These are phyloP conservation scores for Amaurobius ferox DNA, from an alignment of 2,888 invertebrate genomes.

Conservation along the genomic window DNA sequence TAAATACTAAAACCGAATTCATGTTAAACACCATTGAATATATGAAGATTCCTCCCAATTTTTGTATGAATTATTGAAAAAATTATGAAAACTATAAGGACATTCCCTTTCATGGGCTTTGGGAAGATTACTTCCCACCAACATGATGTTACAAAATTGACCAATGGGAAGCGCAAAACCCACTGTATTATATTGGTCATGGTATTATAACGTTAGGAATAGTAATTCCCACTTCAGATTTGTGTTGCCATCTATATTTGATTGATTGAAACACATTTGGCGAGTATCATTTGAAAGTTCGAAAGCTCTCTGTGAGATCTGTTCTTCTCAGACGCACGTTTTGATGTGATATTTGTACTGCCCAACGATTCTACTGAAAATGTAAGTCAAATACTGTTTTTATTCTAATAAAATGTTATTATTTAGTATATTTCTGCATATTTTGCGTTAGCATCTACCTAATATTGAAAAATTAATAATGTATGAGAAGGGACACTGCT, in stretches of 20 bases:
- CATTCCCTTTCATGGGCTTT: background rate
- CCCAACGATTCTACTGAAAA: conserved; percentile 5
- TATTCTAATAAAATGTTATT: conserved; percentile 15
- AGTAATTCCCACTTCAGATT: background rate
- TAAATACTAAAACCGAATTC: too few relatives aligned
- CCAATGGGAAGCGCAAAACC: background rate
- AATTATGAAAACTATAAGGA: too few relatives aligned
- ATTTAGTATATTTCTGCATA: background rate
- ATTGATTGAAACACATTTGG: background rate
- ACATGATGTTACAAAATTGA: background rate
- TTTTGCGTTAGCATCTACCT: background rate
- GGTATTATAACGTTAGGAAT: conserved; percentile 15
- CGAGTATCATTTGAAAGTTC: background rate
- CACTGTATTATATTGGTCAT: conserved; percentile 14
- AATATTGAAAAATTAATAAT: too few relatives aligned
- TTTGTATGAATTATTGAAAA: too few relatives aligned
- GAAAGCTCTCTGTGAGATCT: too few relatives aligned
- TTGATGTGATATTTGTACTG: conserved; percentile 7
- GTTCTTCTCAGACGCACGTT: background rate
- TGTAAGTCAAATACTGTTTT: background rate
- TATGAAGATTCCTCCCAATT: too few relatives aligned
- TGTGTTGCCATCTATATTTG: conserved; percentile 4
- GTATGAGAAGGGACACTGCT: too few relatives aligned
- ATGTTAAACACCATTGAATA: too few relatives aligned
- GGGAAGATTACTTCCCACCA: background rate